Conservation (phyloP, 2,797 vertebrate genomes). For the Diglossa cyanea region DNA sequence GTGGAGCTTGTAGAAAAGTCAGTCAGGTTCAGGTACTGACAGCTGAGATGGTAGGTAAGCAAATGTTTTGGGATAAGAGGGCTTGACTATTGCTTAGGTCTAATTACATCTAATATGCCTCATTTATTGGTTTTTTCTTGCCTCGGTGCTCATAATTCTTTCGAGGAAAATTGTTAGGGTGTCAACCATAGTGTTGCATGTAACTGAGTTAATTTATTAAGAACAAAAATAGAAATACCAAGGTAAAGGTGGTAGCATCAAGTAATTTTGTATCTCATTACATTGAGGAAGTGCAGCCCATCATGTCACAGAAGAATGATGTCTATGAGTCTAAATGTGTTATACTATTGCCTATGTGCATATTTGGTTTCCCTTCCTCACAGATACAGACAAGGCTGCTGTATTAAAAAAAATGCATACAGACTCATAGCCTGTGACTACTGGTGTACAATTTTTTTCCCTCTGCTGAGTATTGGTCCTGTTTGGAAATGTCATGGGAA, state of each 20-base stretch:
- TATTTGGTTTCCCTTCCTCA: background rate
- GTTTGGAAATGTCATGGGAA: background rate
- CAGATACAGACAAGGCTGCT: background rate
- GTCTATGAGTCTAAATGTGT: background rate
- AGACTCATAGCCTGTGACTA: background rate
- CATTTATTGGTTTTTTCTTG: background rate
- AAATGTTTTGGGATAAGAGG: background rate
- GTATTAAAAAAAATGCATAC: background rate
- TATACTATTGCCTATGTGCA: background rate
- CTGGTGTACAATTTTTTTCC: background rate
- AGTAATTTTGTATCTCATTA: background rate
- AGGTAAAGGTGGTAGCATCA: background rate
- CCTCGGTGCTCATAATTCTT: background rate
- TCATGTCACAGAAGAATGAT: background rate
- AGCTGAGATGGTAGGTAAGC: background rate
- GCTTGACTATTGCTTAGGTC: background rate
- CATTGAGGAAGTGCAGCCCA: background rate
- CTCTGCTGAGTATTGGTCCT: background rate
- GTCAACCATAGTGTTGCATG: background rate
- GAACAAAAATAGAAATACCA: background rate
- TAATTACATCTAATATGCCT: background rate
- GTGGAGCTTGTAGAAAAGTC: background rate
- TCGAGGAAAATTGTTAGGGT: background rate
- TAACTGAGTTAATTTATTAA: background rate
- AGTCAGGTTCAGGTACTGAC: background rate